phyloP scores from a whole-genome alignment of 2,113 vertebrate species.

The Chaetorhynchus papuensis region DNA sequence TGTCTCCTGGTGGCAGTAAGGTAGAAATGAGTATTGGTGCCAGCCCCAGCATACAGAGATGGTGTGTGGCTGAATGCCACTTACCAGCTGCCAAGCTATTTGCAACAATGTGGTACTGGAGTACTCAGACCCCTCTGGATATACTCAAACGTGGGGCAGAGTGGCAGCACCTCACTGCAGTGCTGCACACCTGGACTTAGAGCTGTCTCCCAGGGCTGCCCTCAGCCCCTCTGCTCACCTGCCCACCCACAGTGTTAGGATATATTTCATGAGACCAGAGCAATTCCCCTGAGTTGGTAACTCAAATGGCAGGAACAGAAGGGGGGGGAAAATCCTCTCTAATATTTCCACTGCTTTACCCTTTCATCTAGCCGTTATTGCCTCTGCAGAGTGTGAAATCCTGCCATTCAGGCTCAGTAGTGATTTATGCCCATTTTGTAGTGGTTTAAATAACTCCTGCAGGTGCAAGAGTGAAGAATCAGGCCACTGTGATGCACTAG shows the following conservation, averaged over 20 bases:
- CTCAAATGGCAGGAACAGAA: neutral
- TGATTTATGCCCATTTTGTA: slow-evolving; percentile 21
- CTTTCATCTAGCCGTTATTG: slow-evolving; percentile 14
- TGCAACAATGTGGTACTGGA: accelerated
- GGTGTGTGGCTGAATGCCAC: neutral
- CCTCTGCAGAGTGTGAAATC: neutral
- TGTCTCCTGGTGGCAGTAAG: neutral
- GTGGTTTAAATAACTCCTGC: neutral
- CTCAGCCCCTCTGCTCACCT: accelerated
- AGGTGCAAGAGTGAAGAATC: slow-evolving; percentile 13
- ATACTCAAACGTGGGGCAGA: too few species aligned
- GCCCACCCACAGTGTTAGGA: neutral
- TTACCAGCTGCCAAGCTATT: neutral
- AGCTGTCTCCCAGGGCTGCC: neutral
- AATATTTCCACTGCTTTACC: neutral
- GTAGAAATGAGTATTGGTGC: neutral
- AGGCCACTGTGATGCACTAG: neutral
- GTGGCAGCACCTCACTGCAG: neutral
- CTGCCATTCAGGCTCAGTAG: neutral
- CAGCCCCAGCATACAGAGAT: neutral
- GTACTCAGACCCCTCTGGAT: neutral
- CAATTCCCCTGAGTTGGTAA: neutral
- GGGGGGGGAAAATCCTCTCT: accelerated
- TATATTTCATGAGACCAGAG: neutral
- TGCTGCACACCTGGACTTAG: accelerated